Evolutionary conservation across 2,888 invertebrate species (phyloP), one percentile per base, ranked within the genome.

Genomic region (Allolobophora icterica): DNA sequence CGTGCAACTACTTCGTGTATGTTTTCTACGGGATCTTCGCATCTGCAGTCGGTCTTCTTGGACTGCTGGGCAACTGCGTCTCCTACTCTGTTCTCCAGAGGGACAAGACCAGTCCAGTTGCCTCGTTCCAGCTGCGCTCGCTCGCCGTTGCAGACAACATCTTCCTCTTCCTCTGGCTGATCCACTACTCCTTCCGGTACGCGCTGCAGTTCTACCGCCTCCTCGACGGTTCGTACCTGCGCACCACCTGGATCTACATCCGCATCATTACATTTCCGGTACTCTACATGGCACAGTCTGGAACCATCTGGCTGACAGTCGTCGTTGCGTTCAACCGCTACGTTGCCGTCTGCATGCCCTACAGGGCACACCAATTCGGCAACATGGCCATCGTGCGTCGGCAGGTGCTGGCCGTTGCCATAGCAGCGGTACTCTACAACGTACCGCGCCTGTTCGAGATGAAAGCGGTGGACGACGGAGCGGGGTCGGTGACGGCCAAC

Each of bases 251-350:
- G 93, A 52, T 92, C 33, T 92, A 91, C 90, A 35, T 92, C 30
- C 90, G 92, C 4, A 91, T 93, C 30, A 92, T 91, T 90, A 91
- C 93, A 24, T 93, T 93, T 91, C 93, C 93, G 0, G 38, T 93
- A 5, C 90, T 93, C 83, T 93, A 92, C 90, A 93, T 93, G 91
- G 93, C 93, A 3, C 93, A 93, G 90, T 92, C 92, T 21, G 91
- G 91, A 84, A 93, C 93, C 45, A 93, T 93, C 87, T 93, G 93
- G 93, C 90, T 92, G 52, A 93, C 93, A 0, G 93, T 93, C 19
- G 92, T 93, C 52, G 92, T 93, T 19, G 93, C 93, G 8, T 89
- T 93, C 52, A 93, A 93, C 91, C 93, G 93, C 90, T 93, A 91
- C 91, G 92, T 93, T 91, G 93, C 93, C 24, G 92, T 93, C 35